A percentile compares a stretch with the other conserved stretches of the same genome.
These are phyloP conservation scores for Pyrgus malvae DNA, from an alignment of 2,888 invertebrate genomes.

Conservation along the genomic window DNA sequence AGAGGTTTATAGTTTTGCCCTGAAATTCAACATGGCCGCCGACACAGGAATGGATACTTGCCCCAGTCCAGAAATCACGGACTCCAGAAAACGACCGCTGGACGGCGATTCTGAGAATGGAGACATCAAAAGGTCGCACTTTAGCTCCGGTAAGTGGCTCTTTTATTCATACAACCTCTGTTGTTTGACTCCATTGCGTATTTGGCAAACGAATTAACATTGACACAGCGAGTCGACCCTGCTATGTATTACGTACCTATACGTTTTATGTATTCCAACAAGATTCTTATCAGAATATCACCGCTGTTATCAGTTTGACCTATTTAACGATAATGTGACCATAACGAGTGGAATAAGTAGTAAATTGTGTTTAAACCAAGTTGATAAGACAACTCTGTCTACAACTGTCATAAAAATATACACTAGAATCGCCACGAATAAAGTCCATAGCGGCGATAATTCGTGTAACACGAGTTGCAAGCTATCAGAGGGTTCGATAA, in stretches of 20 bases:
- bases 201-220: slow-evolving; percentile 74
- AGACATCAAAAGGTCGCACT: slow-evolving; percentile 94
- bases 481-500: slow-evolving; percentile 34
- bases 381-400: slow-evolving; percentile 25
- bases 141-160: slow-evolving; percentile 90
- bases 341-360: slow-evolving; percentile 48
- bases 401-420: slow-evolving; percentile 22
- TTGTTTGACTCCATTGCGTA: slow-evolving; percentile 64
- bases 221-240: slow-evolving; percentile 66
- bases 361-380: slow-evolving; percentile 30
- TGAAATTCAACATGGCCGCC: slow-evolving; percentile 91
- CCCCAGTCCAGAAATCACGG: slow-evolving; percentile 95
- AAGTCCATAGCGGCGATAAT: slow-evolving; percentile 20
- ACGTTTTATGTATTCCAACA: slow-evolving; percentile 50
- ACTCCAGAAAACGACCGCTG: slow-evolving; percentile 94
- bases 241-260: slow-evolving; percentile 49
- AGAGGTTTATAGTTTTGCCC: slow-evolving; percentile 81
- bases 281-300: slow-evolving; percentile 74
- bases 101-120: slow-evolving; percentile 94
- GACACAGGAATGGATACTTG: slow-evolving; percentile 97
- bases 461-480: slow-evolving; percentile 23
- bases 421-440: slow-evolving; percentile 25
- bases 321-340: slow-evolving; percentile 67
- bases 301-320: slow-evolving; percentile 72
- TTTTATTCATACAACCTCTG: slow-evolving; percentile 38